These are phyloP conservation scores for Oreohelix idahoensis DNA, from an alignment of 1,140 invertebrate species.

Conservation along the genomic window DNA sequence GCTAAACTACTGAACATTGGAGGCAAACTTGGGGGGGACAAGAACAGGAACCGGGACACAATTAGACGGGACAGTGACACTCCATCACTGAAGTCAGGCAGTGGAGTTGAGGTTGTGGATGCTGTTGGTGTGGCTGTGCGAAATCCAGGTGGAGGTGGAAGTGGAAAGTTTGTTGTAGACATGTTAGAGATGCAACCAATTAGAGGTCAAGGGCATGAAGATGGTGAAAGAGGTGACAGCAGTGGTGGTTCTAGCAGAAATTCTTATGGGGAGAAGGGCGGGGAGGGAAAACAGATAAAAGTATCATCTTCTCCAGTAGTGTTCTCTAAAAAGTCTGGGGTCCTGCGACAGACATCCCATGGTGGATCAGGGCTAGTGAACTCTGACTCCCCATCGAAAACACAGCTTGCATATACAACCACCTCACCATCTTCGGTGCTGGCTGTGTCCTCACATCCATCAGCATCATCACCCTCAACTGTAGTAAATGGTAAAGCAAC, in stretches of 20 bases:
- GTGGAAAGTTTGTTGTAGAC: conserved; percentile 10
- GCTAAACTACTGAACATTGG: conserved; percentile 19
- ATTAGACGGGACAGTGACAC: conserved; percentile 17
- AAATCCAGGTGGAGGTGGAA: not conserved
- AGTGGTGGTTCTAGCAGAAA: not conserved
- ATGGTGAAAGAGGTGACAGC: not conserved
- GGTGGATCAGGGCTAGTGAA: not conserved
- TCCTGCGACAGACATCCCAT: not conserved
- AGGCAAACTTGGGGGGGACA: conserved; percentile 19
- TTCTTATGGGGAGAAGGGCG: not conserved
- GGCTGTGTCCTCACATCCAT: not conserved
- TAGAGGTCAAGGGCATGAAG: not conserved
- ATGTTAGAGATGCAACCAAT: conserved; percentile 21
- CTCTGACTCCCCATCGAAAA: not conserved
- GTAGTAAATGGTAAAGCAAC: not conserved
- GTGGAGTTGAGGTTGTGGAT: conserved; percentile 2
- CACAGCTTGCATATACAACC: not conserved
- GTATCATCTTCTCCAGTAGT: conserved; percentile 3
- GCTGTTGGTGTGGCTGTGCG: not conserved
- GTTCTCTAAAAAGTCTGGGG: conserved; percentile 12
- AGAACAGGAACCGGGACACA: conserved; percentile 18
- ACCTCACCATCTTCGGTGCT: not conserved
- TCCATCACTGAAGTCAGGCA: conserved; percentile 5
- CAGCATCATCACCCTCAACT: not conserved
- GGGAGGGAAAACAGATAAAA: not conserved